Evolutionary conservation across 2,888 invertebrate genomes (phyloP).

Genomic region (Lottia gigantea): DNA sequence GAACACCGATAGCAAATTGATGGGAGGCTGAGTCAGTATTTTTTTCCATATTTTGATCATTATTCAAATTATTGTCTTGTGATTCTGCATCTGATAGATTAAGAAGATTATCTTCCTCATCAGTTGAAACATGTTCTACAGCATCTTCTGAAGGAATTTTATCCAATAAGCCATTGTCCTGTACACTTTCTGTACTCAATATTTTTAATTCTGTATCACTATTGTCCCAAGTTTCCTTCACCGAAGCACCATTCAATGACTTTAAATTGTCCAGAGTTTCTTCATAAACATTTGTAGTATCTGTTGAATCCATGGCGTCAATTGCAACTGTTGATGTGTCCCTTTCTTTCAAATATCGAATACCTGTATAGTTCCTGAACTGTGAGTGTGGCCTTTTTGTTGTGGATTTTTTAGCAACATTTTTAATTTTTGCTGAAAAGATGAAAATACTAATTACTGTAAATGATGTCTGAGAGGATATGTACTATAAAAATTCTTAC

Average conservation of each 20-base stretch:
- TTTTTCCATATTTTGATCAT: background rate
- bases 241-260: constrained; percentile 27
- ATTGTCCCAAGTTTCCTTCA: constrained; percentile 4
- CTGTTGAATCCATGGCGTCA: constrained; percentile 23
- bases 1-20: constrained; percentile 36
- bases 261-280: constrained; percentile 32
- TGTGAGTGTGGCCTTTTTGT: constrained; percentile 21
- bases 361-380: constrained; percentile 13
- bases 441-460: too few species aligned
- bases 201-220: background rate
- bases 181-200: background rate
- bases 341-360: background rate
- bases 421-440: constrained; percentile 11
- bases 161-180: background rate
- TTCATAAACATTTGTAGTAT: constrained; percentile 22
- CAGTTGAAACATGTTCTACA: background rate
- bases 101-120: constrained; percentile 13
- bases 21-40: constrained; percentile 11
- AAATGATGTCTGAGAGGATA: too few species aligned
- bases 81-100: constrained; percentile 11
- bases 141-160: background rate
- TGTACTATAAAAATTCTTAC: too few species aligned
- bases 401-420: constrained; percentile 25
- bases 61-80: background rate
- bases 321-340: background rate